These are phyloP conservation scores for Cinclus mexicanus DNA, from an alignment of 2,113 vertebrate species.

Conservation along the genomic window DNA sequence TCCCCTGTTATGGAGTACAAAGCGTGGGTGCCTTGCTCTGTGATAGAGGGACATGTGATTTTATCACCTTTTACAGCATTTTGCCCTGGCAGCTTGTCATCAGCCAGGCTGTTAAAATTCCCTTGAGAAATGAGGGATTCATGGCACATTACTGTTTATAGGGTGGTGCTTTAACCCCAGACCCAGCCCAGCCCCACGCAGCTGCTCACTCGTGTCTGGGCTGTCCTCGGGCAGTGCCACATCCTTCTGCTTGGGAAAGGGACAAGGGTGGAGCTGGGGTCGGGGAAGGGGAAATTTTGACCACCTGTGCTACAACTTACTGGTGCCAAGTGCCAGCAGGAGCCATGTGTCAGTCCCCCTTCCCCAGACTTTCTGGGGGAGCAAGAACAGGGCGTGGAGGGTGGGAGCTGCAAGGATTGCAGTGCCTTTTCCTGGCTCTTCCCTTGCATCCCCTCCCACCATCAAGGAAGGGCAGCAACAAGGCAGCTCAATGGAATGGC, in stretches of 20 bases:
- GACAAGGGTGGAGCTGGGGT: not conserved
- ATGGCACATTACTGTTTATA: not conserved
- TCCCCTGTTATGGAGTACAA: accelerated
- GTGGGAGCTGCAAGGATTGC: not conserved
- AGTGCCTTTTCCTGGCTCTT: not conserved
- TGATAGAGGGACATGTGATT: not conserved
- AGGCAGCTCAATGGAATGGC: not conserved
- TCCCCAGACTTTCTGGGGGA: accelerated
- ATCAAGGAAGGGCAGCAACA: not conserved
- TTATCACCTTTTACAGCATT: not conserved
- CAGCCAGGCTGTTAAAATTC: not conserved
- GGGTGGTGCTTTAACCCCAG: not conserved
- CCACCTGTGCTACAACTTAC: accelerated
- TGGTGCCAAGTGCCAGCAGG: not conserved
- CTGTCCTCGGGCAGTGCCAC: accelerated
- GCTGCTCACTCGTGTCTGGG: accelerated
- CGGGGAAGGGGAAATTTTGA: not conserved
- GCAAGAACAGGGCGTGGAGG: too few relatives aligned
- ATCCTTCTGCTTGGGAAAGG: not conserved
- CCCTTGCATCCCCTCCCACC: not conserved
- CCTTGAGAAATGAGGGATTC: not conserved
- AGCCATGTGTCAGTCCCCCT: accelerated
- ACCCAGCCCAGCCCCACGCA: not conserved
- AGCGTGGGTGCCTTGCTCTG: not conserved
- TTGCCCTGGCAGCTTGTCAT: not conserved